Evolutionary conservation across 2,888 invertebrate species (phyloP).

Genomic region (Caenorhabditis panamensis): DNA sequence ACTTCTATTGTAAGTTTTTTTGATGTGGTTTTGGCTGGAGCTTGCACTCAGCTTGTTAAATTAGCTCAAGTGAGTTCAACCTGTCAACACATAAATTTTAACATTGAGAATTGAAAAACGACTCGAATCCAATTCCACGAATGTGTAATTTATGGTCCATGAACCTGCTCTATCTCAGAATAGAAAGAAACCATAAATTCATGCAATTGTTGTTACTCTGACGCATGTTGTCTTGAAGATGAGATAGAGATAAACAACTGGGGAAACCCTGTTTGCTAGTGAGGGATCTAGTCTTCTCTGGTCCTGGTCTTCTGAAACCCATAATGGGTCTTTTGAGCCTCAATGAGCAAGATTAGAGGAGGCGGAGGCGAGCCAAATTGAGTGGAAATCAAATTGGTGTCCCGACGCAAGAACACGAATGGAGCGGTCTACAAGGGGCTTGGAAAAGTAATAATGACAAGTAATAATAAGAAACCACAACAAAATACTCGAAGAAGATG

Average conservation of each 20-base stretch:
- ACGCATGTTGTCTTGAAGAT: constrained; percentile 1
- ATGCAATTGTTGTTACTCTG: not conserved
- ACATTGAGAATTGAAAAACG: no score
- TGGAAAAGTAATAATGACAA: constrained; percentile 13
- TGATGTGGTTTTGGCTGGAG: no score
- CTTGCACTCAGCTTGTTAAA: no score
- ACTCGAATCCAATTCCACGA: not conserved
- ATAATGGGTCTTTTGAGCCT: not conserved
- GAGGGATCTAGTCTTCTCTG: no score
- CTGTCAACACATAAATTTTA: no score
- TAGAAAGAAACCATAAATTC: not conserved
- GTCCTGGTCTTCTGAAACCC: no score
- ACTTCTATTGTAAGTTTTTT: constrained; percentile 48
- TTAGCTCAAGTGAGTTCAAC: no score
- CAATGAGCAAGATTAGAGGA: not conserved
- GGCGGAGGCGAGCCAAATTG: not conserved
- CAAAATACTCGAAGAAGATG: constrained; percentile 16
- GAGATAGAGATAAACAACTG: constrained; percentile 5
- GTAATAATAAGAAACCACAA: constrained; percentile 19
- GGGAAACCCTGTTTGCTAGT: not conserved
- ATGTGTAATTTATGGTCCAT: not conserved
- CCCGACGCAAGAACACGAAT: not conserved
- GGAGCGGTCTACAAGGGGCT: no score
- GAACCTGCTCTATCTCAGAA: not conserved
- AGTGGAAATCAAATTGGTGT: constrained; percentile 3